A percentile compares a stretch with the other conserved stretches of the same genome.
phyloP scores from a whole-genome alignment of 2,113 vertebrate species.

The Tor tambroides region DNA sequence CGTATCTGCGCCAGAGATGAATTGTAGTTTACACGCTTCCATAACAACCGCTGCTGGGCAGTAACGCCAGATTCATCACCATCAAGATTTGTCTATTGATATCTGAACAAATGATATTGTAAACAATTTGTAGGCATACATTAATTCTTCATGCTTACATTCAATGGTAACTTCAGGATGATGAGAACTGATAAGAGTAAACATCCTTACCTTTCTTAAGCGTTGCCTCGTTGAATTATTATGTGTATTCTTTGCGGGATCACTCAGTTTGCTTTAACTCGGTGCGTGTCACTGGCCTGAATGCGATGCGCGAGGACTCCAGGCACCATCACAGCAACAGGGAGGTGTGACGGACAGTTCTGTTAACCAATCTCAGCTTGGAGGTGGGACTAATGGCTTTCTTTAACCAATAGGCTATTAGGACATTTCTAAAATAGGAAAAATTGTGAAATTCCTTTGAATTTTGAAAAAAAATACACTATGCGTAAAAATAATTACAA shows the following conservation, averaged over 20 bases:
- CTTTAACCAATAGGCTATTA: constrained; percentile 29
- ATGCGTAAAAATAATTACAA: background rate
- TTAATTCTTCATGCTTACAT: background rate
- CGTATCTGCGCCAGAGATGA: background rate
- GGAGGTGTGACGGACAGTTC: constrained; percentile 19
- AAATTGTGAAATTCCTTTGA: background rate
- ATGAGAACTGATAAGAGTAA: background rate
- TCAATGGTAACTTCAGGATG: too few species aligned
- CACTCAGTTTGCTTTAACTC: background rate
- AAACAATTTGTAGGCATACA: background rate
- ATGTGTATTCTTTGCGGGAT: background rate
- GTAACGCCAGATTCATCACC: background rate
- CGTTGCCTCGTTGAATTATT: background rate
- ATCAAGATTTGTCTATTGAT: background rate
- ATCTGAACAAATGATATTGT: background rate
- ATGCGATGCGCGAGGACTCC: constrained; percentile 19
- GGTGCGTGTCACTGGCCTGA: background rate
- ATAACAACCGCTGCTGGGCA: constrained; percentile 3
- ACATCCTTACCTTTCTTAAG: constrained; percentile 13
- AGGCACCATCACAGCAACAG: constrained; percentile 5
- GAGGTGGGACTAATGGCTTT: background rate
- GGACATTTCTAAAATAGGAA: background rate
- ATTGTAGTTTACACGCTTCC: background rate
- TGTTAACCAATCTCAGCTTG: constrained; percentile 9
- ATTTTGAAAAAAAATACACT: background rate